Conservation (phyloP, 2,113 vertebrate genomes). For the Anolis sagrei region DNA sequence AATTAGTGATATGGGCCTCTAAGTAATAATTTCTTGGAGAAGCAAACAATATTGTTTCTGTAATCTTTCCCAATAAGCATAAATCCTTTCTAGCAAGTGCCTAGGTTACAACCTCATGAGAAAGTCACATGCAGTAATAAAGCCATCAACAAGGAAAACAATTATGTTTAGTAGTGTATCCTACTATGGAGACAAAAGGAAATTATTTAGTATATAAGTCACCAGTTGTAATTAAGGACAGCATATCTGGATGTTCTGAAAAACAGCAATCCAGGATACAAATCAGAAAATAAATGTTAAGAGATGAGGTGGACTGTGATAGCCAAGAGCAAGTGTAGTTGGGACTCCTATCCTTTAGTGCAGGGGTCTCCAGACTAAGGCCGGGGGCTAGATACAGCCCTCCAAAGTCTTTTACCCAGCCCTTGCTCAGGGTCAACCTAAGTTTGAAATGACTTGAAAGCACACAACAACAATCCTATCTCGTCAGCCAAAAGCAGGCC, state of each 20-base stretch:
- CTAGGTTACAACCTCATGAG: constrained; percentile 42
- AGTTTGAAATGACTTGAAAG: too few species aligned
- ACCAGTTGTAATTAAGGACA: background rate
- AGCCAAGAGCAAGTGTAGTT: too few species aligned
- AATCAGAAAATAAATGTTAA: background rate
- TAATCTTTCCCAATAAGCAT: constrained; percentile 5
- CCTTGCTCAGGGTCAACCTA: too few species aligned
- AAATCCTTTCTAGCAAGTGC: constrained; percentile 40
- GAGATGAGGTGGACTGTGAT: background rate
- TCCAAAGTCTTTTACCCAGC: too few species aligned
- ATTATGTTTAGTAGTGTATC: background rate
- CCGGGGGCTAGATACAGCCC: too few species aligned
- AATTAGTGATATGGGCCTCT: constrained; percentile 39
- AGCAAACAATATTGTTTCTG: constrained; percentile 2
- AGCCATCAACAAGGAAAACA: constrained; percentile 46
- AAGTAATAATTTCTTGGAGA: constrained; percentile 45
- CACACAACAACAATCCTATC: too few species aligned
- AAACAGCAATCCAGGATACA: background rate
- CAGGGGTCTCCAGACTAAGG: too few species aligned
- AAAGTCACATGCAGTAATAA: constrained; percentile 44
- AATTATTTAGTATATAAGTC: background rate
- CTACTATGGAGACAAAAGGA: background rate
- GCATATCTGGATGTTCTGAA: background rate
- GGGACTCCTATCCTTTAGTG: too few species aligned
- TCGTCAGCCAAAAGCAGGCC: too few species aligned